These are phyloP conservation scores for Syrmaticus mikado DNA, from an alignment of 2,113 vertebrate genomes.

Conservation along the genomic window DNA sequence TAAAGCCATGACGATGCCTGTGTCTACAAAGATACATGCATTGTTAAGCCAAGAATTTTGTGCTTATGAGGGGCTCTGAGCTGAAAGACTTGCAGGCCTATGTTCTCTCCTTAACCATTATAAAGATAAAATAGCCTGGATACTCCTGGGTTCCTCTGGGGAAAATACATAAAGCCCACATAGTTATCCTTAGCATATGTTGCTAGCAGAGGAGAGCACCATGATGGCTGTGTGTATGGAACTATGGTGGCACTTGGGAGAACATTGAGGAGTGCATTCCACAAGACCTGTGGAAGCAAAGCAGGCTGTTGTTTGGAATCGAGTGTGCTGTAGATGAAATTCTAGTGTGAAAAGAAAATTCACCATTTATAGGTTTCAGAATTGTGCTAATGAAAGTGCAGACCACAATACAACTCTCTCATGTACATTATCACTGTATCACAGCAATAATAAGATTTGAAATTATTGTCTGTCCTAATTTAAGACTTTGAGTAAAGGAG, in stretches of 20 bases:
- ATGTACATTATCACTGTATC: not conserved
- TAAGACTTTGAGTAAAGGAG: not conserved
- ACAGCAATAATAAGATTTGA: not conserved
- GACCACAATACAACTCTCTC: not conserved
- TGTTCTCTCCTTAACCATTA: not conserved
- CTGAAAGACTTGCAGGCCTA: not conserved
- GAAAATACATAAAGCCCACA: not conserved
- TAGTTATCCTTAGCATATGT: not conserved
- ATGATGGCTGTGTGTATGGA: not conserved
- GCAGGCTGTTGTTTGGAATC: not conserved
- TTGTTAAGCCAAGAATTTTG: not conserved
- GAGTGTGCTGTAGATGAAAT: not conserved
- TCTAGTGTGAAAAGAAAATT: not conserved
- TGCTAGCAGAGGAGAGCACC: not conserved
- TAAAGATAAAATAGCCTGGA: not conserved
- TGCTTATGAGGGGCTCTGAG: not conserved
- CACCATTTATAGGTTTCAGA: not conserved
- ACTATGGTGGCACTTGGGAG: not conserved
- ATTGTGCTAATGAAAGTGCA: not conserved
- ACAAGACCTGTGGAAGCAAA: not conserved
- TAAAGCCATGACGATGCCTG: not conserved
- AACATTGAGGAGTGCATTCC: not conserved
- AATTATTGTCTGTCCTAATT: not conserved
- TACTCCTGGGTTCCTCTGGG: not conserved
- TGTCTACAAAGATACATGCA: not conserved